These are phyloP conservation scores for Gryon sp. DNA, from an alignment of 1,140 invertebrate genomes.

Conservation along the genomic window DNA sequence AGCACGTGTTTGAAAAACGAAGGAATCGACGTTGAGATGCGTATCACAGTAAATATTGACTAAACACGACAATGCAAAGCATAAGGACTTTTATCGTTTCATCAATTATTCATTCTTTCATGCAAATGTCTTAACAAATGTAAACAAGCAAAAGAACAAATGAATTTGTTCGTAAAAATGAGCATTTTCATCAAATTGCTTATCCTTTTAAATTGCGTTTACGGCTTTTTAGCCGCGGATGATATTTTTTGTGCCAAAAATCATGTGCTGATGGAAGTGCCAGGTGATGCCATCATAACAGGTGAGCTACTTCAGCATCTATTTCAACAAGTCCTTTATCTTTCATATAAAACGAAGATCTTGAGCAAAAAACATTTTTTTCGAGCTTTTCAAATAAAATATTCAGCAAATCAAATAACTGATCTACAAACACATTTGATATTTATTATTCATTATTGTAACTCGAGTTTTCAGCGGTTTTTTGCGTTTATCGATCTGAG, in stretches of 20 bases:
- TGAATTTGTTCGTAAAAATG: too few relatives aligned
- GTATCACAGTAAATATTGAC: constrained; percentile 63
- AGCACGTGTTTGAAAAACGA: constrained; percentile 18
- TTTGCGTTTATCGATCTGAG: too few relatives aligned
- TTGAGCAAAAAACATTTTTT: too few relatives aligned
- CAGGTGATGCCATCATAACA: constrained; percentile 71
- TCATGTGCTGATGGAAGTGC: constrained; percentile 66
- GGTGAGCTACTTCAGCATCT: constrained; percentile 60
- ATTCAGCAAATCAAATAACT: too few relatives aligned
- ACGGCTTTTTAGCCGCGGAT: constrained; percentile 29
- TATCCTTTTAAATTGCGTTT: constrained; percentile 30
- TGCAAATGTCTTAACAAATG: not conserved
- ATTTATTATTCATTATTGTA: too few relatives aligned
- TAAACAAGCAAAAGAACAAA: too few relatives aligned
- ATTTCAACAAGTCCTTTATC: too few relatives aligned
- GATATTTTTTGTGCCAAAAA: constrained; percentile 66
- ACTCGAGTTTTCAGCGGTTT: too few relatives aligned
- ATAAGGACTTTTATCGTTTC: constrained; percentile 8
- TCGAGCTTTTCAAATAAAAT: too few relatives aligned
- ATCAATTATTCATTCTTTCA: constrained; percentile 4
- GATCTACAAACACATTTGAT: too few relatives aligned
- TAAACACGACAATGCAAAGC: constrained; percentile 60
- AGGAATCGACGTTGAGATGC: constrained; percentile 30
- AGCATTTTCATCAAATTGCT: constrained; percentile 28
- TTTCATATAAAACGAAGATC: too few relatives aligned